Conservation (phyloP, 2,888 invertebrate species). For the Disparrhopalites patrizii region DNA sequence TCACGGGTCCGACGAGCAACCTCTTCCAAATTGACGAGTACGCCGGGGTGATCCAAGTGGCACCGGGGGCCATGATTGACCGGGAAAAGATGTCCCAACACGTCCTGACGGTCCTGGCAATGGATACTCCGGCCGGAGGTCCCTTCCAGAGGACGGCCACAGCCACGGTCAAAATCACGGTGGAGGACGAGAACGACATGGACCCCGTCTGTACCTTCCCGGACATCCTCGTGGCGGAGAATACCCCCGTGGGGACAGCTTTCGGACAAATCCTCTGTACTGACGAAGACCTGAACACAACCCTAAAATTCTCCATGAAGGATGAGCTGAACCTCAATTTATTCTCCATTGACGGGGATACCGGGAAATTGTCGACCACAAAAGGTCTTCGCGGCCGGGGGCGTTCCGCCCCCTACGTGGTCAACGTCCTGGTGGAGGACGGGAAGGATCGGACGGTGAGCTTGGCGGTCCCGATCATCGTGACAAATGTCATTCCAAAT, state of each 20-base stretch:
- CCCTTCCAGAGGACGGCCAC: constrained; percentile 64
- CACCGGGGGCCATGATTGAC: constrained; percentile 63
- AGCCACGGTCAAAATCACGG: constrained; percentile 54
- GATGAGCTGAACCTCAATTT: constrained; percentile 42
- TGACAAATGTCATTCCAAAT: constrained; percentile 49
- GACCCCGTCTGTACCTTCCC: constrained; percentile 65
- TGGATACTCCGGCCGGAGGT: constrained; percentile 66
- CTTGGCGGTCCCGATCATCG: constrained; percentile 38
- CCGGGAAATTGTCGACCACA: constrained; percentile 38
- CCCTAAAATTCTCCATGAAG: constrained; percentile 33
- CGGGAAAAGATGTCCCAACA: constrained; percentile 68
- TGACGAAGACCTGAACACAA: constrained; percentile 64
- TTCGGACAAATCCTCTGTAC: constrained; percentile 66
- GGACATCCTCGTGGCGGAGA: constrained; percentile 72
- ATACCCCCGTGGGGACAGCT: constrained; percentile 63
- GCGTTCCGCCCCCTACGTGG: constrained; percentile 37
- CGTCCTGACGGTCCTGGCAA: constrained; percentile 66
- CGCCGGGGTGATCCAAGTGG: constrained; percentile 65
- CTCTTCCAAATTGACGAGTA: constrained; percentile 67
- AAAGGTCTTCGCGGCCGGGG: constrained; percentile 43
- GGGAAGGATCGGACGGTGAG: constrained; percentile 44
- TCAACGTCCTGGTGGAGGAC: constrained; percentile 41
- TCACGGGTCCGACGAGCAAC: constrained; percentile 69
- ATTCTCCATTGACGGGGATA: constrained; percentile 39
- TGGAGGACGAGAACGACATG: constrained; percentile 73